Conservation (phyloP, 2,113 vertebrate species). For the Corythornis vintsioides region DNA sequence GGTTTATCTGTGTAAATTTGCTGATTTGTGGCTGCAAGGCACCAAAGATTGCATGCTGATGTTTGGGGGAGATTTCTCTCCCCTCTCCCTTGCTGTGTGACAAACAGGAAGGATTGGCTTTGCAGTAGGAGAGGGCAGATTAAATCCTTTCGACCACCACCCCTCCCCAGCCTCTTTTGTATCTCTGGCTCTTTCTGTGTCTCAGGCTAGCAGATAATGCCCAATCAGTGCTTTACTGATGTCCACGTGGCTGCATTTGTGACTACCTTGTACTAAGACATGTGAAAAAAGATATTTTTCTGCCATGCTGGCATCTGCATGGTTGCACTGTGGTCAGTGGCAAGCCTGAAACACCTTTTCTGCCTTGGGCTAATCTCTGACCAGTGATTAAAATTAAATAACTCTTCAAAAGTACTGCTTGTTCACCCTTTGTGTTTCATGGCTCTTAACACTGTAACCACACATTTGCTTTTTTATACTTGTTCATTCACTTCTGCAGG, state of each 20-base stretch:
- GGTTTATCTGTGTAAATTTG: neutral
- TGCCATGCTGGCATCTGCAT: rapidly evolving
- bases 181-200: neutral
- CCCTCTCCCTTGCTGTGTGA: neutral
- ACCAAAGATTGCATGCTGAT: neutral
- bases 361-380: neutral
- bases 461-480: neutral
- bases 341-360: neutral
- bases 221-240: neutral
- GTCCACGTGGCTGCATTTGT: neutral
- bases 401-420: neutral
- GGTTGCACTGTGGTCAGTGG: neutral
- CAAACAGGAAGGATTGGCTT: neutral
- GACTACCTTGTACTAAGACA: neutral
- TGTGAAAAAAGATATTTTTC: neutral
- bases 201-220: neutral
- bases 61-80: neutral
- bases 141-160: neutral
- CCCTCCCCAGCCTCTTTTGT: neutral
- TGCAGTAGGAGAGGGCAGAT: neutral
- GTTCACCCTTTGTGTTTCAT: neutral
- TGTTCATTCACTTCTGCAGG: neutral
- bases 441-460: neutral
- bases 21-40: neutral
- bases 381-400: neutral